Conservation (phyloP, 2,797 vertebrate species). For the Acanthurus tractus region DNA sequence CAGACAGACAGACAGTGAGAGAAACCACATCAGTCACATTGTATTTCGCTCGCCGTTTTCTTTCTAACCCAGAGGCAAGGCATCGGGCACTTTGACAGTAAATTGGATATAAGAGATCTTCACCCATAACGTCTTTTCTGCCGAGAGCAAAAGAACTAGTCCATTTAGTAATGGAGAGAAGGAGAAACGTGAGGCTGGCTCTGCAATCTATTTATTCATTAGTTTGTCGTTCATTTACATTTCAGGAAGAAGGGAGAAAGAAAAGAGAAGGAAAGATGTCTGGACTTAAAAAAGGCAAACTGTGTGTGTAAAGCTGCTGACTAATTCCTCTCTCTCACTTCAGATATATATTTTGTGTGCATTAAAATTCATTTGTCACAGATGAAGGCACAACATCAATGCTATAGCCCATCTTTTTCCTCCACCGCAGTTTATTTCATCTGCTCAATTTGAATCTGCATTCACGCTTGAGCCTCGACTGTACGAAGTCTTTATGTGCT, state of each 20-base stretch:
- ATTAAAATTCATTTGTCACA: constrained; percentile 18
- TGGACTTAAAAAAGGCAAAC: constrained; percentile 28
- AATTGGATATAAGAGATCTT: constrained; percentile 77
- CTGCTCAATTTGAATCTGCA: constrained; percentile 11
- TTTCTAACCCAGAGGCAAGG: constrained; percentile 57
- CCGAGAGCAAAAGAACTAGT: constrained; percentile 65
- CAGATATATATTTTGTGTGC: constrained; percentile 6
- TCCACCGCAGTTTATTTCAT: neutral
- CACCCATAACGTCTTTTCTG: constrained; percentile 69
- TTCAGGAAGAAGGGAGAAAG: constrained; percentile 51
- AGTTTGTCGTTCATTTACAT: constrained; percentile 73
- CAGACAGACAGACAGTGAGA: constrained; percentile 33
- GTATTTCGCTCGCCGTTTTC: constrained; percentile 51
- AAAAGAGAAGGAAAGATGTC: constrained; percentile 3
- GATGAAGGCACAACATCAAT: neutral
- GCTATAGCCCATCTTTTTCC: neutral
- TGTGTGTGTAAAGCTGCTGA: constrained; percentile 40
- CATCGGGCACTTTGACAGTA: constrained; percentile 70
- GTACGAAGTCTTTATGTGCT: constrained; percentile 5
- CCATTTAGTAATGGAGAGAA: constrained; percentile 71
- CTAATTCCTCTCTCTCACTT: neutral
- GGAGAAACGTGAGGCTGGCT: constrained; percentile 51
- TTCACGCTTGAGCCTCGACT: constrained; percentile 8
- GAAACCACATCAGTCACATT: constrained; percentile 55
- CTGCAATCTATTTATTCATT: constrained; percentile 73